phyloP scores from a whole-genome alignment of 1,140 invertebrate species.

The Rhopalosiphum maidis region DNA sequence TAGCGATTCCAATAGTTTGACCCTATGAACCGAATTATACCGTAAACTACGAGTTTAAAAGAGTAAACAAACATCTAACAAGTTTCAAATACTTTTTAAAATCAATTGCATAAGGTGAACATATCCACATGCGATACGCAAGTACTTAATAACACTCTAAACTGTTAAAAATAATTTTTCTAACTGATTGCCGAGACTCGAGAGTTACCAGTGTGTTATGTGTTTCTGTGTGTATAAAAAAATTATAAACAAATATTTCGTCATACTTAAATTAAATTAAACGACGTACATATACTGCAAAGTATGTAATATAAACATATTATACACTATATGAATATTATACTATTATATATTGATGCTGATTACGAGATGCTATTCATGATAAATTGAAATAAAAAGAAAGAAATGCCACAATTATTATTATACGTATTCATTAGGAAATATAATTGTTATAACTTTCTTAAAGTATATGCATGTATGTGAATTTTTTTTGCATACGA shows the following conservation, averaged over 20 bases:
- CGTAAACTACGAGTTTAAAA: neutral
- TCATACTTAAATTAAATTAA: neutral
- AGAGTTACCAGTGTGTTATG: neutral
- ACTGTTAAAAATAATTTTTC: neutral
- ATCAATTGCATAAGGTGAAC: neutral
- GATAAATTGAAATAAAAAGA: neutral
- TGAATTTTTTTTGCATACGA: neutral
- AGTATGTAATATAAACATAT: neutral
- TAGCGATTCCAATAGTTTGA: neutral
- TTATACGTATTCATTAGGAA: neutral
- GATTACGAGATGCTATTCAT: neutral
- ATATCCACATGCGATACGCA: neutral
- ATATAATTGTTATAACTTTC: neutral
- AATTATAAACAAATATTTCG: neutral
- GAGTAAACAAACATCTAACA: neutral
- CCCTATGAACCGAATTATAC: neutral
- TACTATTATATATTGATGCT: neutral
- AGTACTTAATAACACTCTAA: slow-evolving; percentile 20
- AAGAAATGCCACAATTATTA: neutral
- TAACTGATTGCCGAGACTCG: neutral
- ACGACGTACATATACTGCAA: neutral
- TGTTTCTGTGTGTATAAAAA: neutral
- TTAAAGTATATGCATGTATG: no score
- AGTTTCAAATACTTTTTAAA: neutral
- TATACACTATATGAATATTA: neutral